A percentile compares a stretch with the other conserved stretches of the same genome.
These are phyloP conservation scores for Drosophila nebulosa DNA, from an alignment of 1,140 invertebrate genomes.

Conservation along the genomic window DNA sequence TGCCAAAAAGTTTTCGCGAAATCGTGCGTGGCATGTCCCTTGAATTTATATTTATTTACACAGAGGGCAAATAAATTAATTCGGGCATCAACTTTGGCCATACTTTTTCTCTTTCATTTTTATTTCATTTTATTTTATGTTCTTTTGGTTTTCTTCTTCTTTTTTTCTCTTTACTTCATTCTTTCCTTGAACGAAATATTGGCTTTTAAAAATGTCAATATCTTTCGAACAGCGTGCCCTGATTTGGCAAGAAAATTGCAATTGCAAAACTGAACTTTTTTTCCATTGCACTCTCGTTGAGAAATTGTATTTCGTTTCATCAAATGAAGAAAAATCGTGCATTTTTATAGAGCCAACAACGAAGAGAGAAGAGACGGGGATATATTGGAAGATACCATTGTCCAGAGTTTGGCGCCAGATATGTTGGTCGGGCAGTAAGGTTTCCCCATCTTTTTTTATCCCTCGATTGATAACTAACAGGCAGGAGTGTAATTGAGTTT, in stretches of 20 bases:
- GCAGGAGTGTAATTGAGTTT: background rate
- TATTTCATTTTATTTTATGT: background rate
- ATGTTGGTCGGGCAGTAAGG: conserved; percentile 11
- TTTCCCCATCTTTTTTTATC: background rate
- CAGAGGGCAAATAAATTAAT: conserved; percentile 54
- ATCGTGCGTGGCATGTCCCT: conserved; percentile 1
- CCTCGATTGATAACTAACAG: background rate
- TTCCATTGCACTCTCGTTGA: conserved; percentile 45
- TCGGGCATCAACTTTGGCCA: conserved; percentile 37
- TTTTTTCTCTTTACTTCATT: background rate
- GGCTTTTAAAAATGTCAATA: conserved; percentile 79
- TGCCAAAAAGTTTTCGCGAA: conserved; percentile 8
- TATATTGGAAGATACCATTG: conserved; percentile 43
- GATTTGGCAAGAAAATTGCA: conserved; percentile 71
- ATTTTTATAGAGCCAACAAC: conserved; percentile 55
- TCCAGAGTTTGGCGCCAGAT: conserved; percentile 57
- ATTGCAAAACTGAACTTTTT: conserved; percentile 61
- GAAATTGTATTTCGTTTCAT: conserved; percentile 79
- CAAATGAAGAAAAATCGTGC: conserved; percentile 77
- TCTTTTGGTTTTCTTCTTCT: background rate
- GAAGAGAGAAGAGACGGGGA: background rate
- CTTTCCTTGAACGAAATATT: conserved; percentile 49
- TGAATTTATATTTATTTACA: conserved; percentile 46
- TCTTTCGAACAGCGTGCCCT: conserved; percentile 40
- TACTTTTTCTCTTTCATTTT: conserved; percentile 28